phyloP scores from a whole-genome alignment of 2,113 vertebrate genomes.

The Podilymbus podiceps region DNA sequence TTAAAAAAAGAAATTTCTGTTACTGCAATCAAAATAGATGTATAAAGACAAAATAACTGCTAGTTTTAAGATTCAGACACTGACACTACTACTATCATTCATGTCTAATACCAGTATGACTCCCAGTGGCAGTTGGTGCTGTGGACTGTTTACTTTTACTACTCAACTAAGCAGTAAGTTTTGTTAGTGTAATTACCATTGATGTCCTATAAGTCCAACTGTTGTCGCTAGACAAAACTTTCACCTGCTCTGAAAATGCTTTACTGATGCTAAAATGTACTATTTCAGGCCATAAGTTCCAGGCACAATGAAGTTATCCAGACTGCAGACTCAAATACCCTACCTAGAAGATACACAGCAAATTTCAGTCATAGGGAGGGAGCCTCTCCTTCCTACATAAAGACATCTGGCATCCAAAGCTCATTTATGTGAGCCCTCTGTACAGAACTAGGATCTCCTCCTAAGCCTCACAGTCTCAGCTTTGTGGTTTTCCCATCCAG shows the following conservation, averaged over 20 bases:
- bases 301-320: not conserved
- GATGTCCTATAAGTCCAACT: not conserved
- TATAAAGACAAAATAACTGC: not conserved
- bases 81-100: not conserved
- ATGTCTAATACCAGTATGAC: not conserved
- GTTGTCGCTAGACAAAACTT: not conserved
- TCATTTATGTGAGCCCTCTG: not conserved
- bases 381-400: not conserved
- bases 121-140: not conserved
- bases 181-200: not conserved
- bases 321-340: not conserved
- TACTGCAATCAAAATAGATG: slow-evolving; percentile 1
- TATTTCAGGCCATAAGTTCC: not conserved
- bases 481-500: not conserved
- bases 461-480: not conserved
- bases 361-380: not conserved
- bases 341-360: not conserved
- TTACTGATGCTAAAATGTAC: not conserved
- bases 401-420: not conserved
- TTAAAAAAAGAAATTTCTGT: not conserved
- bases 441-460: not conserved
- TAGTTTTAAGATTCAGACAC: not conserved
- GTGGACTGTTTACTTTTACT: not conserved
- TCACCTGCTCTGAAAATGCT: not conserved
- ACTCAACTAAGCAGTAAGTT: not conserved